phyloP scores from a whole-genome alignment of 2,113 vertebrate species.

The Actenoides lindsayi region DNA sequence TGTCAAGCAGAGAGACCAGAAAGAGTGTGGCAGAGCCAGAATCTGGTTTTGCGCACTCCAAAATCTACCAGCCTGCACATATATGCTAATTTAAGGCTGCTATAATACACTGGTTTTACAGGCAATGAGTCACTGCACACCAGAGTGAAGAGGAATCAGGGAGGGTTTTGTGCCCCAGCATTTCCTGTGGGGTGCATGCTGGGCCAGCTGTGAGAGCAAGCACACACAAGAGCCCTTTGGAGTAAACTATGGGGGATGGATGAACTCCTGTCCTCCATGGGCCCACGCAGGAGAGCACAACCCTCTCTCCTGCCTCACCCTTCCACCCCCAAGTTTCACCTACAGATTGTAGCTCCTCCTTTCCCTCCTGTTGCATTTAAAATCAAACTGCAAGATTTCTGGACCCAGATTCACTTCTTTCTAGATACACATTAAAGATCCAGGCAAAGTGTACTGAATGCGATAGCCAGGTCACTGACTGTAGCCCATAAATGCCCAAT shows the following conservation, averaged over 20 bases:
- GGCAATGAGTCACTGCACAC: background rate
- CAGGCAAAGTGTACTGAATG: background rate
- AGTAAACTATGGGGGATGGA: background rate
- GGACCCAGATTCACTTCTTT: background rate
- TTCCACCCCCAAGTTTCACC: background rate
- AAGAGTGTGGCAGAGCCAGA: background rate
- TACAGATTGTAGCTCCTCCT: background rate
- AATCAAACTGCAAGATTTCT: background rate
- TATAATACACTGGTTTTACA: background rate
- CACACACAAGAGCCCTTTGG: background rate
- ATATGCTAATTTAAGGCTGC: background rate
- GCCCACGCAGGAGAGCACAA: background rate
- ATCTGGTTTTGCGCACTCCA: background rate
- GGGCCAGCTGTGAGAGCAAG: fast-evolving
- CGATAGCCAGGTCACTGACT: background rate
- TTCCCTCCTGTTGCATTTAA: background rate
- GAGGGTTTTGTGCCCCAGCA: background rate
- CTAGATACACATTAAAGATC: background rate
- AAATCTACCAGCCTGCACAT: background rate
- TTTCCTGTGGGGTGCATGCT: background rate
- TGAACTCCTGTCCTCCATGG: background rate
- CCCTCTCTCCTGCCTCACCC: background rate
- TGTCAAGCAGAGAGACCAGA: background rate
- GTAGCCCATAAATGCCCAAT: background rate
- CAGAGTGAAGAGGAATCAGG: background rate